Conservation (phyloP, 1,140 invertebrate genomes). For the Melitaea cinxia region DNA sequence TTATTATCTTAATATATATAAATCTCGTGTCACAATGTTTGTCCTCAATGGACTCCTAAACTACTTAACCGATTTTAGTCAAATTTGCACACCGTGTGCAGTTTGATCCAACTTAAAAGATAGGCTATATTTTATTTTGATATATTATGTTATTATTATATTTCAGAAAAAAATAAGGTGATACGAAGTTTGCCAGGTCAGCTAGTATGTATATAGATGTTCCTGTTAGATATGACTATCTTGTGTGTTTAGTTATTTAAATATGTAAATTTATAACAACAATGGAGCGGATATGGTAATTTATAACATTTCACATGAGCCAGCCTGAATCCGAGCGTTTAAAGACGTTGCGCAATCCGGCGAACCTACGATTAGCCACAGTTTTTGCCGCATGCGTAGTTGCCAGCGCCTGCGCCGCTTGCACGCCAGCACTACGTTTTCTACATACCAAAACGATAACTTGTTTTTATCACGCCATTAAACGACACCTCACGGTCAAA, state of each 20-base stretch:
- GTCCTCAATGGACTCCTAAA: too few species aligned
- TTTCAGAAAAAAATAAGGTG: too few species aligned
- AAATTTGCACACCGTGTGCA: too few species aligned
- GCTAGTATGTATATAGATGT: not conserved
- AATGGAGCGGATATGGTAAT: slow-evolving; percentile 46
- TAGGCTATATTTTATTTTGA: too few species aligned
- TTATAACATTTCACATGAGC: slow-evolving; percentile 49
- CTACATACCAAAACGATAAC: slow-evolving; percentile 41
- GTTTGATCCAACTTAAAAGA: too few species aligned
- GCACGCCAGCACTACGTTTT: slow-evolving; percentile 33
- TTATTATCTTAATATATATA: too few species aligned
- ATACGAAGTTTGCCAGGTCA: too few species aligned
- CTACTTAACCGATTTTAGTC: too few species aligned
- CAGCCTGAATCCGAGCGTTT: slow-evolving; percentile 41
- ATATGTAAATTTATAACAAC: slow-evolving; percentile 18
- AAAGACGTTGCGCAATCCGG: slow-evolving; percentile 47
- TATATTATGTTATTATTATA: too few species aligned
- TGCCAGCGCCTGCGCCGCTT: slow-evolving; percentile 33
- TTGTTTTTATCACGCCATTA: slow-evolving; percentile 37
- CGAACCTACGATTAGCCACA: slow-evolving; percentile 48
- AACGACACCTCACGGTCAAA: slow-evolving; percentile 42
- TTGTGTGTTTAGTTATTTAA: not conserved
- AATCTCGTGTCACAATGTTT: too few species aligned
- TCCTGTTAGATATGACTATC: not conserved
- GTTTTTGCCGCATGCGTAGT: slow-evolving; percentile 49